These are phyloP conservation scores for Notodonta dromedarius DNA, from an alignment of 2,888 invertebrate genomes.

Conservation along the genomic window DNA sequence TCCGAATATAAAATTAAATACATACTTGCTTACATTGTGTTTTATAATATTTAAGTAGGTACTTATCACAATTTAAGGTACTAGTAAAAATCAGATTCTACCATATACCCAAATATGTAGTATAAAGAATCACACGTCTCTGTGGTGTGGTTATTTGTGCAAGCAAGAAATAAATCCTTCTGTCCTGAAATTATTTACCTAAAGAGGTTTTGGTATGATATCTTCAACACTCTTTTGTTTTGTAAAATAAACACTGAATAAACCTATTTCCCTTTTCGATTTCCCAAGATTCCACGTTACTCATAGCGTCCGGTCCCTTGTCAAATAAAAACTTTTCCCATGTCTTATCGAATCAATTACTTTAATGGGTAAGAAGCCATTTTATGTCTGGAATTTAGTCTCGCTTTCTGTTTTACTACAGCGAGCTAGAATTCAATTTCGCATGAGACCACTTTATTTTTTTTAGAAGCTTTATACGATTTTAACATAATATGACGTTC, in stretches of 20 bases:
- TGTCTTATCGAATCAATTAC: slow-evolving; percentile 80
- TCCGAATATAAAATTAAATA: background rate
- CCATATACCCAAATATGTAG: too few relatives aligned
- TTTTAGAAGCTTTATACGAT: slow-evolving; percentile 16
- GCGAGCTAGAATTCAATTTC: slow-evolving; percentile 34
- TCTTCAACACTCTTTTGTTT: too few relatives aligned
- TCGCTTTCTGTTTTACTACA: slow-evolving; percentile 42
- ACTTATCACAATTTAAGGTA: too few relatives aligned
- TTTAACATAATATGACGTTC: background rate
- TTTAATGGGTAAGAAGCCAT: slow-evolving; percentile 66
- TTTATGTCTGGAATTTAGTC: slow-evolving; percentile 57
- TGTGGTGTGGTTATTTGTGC: too few relatives aligned
- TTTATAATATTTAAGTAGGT: too few relatives aligned
- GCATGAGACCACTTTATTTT: slow-evolving; percentile 26
- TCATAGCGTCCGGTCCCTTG: slow-evolving; percentile 74
- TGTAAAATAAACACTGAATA: slow-evolving; percentile 52
- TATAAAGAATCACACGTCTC: too few relatives aligned
- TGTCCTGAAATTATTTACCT: too few relatives aligned
- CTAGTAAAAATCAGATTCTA: too few relatives aligned
- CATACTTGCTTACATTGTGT: background rate
- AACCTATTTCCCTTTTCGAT: slow-evolving; percentile 69
- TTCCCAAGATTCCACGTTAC: slow-evolving; percentile 65
- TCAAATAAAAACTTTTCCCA: slow-evolving; percentile 78
- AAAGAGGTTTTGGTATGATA: too few relatives aligned
- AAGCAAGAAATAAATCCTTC: too few relatives aligned